These are phyloP conservation scores for Cynopterus sphinx DNA, from an alignment of 2,797 vertebrate species.

Conservation along the genomic window DNA sequence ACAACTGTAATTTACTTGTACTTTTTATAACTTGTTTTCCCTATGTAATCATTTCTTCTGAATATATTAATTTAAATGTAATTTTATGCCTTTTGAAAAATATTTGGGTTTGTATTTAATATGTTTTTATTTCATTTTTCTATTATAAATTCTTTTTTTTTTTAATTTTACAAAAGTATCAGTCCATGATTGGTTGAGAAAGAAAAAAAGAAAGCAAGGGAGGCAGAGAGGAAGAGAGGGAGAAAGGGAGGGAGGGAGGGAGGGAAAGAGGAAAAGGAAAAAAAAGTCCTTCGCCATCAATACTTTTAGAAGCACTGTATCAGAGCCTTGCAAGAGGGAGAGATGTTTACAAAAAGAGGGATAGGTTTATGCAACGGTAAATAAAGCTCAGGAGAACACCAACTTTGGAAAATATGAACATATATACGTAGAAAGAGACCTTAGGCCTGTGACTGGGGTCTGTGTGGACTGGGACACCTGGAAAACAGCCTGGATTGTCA, in stretches of 20 bases:
- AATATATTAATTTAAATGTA: background rate
- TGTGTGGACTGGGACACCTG: background rate
- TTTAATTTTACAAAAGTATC: slow-evolving; percentile 7
- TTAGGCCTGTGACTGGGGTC: background rate
- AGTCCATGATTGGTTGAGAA: background rate
- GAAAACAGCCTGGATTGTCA: background rate
- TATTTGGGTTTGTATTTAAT: background rate
- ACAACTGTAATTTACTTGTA: background rate
- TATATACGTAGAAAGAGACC: background rate
- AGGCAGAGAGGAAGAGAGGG: no score
- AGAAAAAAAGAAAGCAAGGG: no score
- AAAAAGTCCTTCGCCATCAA: background rate
- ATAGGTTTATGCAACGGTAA: background rate
- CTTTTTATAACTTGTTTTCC: background rate
- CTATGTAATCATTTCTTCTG: background rate
- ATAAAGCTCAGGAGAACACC: background rate
- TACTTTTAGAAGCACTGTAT: background rate
- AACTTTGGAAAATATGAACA: background rate
- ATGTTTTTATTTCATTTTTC: background rate
- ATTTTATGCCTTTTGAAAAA: slow-evolving; percentile 3
- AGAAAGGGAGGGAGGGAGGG: no score
- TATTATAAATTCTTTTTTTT: slow-evolving; percentile 35
- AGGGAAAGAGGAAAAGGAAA: background rate
- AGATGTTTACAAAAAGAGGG: background rate
- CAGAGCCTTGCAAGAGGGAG: background rate